These are phyloP conservation scores for Ernsta delagoae DNA, from an alignment of 2,888 invertebrate species.

Conservation along the genomic window DNA sequence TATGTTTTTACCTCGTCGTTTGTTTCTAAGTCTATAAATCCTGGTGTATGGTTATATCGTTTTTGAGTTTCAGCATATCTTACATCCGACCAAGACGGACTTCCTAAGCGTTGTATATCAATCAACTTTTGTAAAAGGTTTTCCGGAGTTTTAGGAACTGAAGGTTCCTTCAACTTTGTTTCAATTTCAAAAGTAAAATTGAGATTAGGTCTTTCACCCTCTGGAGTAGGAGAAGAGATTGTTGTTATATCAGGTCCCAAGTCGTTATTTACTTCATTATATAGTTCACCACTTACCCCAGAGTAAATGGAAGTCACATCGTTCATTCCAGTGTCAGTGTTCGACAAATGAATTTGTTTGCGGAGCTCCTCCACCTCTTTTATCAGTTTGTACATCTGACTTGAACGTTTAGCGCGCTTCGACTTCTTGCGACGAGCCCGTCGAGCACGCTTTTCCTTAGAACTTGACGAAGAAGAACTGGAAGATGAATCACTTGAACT, in stretches of 20 bases:
- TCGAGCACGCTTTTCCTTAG: neutral
- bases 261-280: neutral
- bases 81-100: conserved; percentile 35
- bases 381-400: neutral
- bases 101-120: conserved; percentile 24
- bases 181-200: neutral
- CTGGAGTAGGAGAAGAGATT: neutral
- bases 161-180: neutral
- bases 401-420: neutral
- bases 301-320: neutral
- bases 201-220: neutral
- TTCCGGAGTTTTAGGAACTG: neutral
- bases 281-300: neutral
- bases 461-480: neutral
- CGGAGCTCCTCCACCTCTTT: neutral
- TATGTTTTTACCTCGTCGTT: conserved; percentile 43
- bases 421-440: neutral
- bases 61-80: conserved; percentile 40
- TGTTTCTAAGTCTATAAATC: conserved; percentile 33
- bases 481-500: neutral
- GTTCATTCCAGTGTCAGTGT: neutral
- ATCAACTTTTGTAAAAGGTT: conserved; percentile 1
- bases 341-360: neutral
- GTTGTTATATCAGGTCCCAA: neutral
- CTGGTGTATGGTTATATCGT: conserved; percentile 38